Percentiles rank a stretch among this genome's conserved stretches.
These are phyloP conservation scores for Zaprionus gabonicus DNA, from an alignment of 1,140 invertebrate species.

Conservation along the genomic window DNA sequence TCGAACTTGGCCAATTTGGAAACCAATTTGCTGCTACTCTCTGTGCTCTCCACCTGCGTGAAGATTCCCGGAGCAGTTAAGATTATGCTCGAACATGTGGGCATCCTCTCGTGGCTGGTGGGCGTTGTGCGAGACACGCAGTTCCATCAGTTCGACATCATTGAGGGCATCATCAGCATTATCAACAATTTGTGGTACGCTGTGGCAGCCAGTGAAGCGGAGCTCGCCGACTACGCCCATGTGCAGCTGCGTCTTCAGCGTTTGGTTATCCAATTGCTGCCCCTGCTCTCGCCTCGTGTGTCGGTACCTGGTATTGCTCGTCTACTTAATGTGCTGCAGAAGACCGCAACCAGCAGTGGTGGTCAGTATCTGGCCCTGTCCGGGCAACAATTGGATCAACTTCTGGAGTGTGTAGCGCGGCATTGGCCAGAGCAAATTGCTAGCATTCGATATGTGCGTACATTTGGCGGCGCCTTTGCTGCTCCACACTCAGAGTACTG, in stretches of 20 bases:
- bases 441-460: conserved; percentile 54
- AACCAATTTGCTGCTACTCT: conserved; percentile 86
- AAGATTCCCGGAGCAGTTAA: conserved; percentile 87
- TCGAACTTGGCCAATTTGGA: conserved; percentile 65
- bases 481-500: conserved; percentile 58
- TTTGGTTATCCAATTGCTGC: conserved; percentile 62
- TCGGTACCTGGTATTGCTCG: conserved; percentile 56
- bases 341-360: conserved; percentile 38
- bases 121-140: conserved; percentile 66
- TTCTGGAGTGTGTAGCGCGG: conserved; percentile 64
- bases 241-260: conserved; percentile 60
- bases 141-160: conserved; percentile 82
- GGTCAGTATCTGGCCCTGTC: conserved; percentile 51
- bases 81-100: conserved; percentile 87
- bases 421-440: conserved; percentile 64
- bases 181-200: conserved; percentile 81
- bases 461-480: conserved; percentile 63
- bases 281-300: conserved; percentile 68
- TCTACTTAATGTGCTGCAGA: conserved; percentile 74
- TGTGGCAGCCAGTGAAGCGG: conserved; percentile 57
- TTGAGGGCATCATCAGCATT: conserved; percentile 80
- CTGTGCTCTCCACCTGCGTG: conserved; percentile 86
- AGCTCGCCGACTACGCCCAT: conserved; percentile 58
- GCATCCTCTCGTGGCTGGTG: conserved; percentile 87
- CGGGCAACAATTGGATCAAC: conserved; percentile 45